Conservation (phyloP, 2,113 vertebrate genomes). For the Balaeniceps rex region DNA sequence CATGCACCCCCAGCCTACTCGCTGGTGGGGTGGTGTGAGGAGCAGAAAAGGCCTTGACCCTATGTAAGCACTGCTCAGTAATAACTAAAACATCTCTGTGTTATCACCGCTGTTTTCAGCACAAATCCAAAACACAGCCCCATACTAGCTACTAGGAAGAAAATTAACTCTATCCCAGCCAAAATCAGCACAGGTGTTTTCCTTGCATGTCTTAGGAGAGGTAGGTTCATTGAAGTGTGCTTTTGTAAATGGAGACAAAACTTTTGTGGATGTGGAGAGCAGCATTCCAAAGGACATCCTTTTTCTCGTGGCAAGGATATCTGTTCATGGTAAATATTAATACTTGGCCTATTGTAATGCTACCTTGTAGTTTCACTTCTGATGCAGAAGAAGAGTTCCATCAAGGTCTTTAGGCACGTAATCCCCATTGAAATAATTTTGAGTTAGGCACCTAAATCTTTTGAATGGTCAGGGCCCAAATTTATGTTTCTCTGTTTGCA, state of each 20-base stretch:
- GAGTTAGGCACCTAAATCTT: not conserved
- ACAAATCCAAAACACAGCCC: too few relatives aligned
- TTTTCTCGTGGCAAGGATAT: not conserved
- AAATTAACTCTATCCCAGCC: too few relatives aligned
- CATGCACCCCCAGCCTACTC: too few relatives aligned
- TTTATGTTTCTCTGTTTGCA: not conserved
- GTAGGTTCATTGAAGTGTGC: not conserved
- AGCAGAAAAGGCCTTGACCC: too few relatives aligned
- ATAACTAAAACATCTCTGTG: too few relatives aligned
- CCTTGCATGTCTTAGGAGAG: not conserved
- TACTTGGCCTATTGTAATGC: not conserved
- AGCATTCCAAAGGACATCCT: not conserved
- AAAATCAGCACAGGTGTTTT: not conserved
- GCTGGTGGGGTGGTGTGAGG: too few relatives aligned
- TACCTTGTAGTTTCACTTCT: not conserved
- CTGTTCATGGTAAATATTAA: not conserved
- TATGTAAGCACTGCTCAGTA: too few relatives aligned
- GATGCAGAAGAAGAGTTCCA: not conserved
- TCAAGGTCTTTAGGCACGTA: not conserved
- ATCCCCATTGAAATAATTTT: not conserved
- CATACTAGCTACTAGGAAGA: too few relatives aligned
- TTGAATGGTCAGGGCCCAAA: not conserved
- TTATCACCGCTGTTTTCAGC: too few relatives aligned
- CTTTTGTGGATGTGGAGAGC: not conserved
- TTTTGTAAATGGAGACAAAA: not conserved